These are phyloP conservation scores for Hemiprocne comata DNA, from an alignment of 2,113 vertebrate species.

Conservation along the genomic window DNA sequence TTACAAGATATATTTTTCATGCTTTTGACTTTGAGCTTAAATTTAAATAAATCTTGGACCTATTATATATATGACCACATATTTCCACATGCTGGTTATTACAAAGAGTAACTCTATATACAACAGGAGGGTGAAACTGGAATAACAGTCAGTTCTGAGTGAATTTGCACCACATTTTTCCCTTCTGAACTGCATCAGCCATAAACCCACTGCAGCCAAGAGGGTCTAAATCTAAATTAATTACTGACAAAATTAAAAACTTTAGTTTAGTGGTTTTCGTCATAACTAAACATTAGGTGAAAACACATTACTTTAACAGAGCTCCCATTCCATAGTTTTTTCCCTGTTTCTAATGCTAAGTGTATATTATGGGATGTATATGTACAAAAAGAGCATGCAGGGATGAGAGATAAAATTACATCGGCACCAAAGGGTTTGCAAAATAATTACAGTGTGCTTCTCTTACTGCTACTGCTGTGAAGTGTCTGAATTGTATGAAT, in stretches of 20 bases:
- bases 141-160: background rate
- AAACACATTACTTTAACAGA: background rate
- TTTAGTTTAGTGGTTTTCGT: background rate
- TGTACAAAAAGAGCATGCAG: background rate
- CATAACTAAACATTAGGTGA: background rate
- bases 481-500: slow-evolving; percentile 13
- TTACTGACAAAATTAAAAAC: background rate
- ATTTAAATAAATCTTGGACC: background rate
- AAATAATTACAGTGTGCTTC: slow-evolving; percentile 51
- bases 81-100: background rate
- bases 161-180: background rate
- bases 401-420: slow-evolving; percentile 2
- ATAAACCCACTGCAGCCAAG: background rate
- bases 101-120: background rate
- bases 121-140: background rate
- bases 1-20: background rate
- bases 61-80: background rate
- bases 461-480: background rate
- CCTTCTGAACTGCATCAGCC: background rate
- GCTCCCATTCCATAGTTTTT: background rate
- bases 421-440: background rate
- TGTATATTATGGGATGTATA: background rate
- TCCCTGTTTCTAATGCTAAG: background rate
- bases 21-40: background rate
- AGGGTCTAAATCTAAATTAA: background rate